These are phyloP conservation scores for Steatornis caripensis DNA, from an alignment of 2,113 vertebrate genomes.

Conservation along the genomic window DNA sequence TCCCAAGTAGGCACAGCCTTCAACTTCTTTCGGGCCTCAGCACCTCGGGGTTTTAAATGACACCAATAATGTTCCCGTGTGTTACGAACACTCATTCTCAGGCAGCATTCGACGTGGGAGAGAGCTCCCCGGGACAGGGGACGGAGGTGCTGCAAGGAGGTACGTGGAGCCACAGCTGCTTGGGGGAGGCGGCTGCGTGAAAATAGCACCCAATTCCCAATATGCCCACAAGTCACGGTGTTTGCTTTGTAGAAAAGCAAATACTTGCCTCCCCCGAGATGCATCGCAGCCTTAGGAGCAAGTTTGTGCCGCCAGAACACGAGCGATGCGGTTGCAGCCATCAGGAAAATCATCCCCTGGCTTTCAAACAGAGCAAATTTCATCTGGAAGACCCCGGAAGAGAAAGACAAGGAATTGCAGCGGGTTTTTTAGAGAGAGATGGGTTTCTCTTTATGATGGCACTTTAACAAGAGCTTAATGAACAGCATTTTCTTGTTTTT, in stretches of 20 bases:
- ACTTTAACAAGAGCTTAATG: not conserved
- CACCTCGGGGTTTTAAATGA: not conserved
- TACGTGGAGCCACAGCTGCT: fast-evolving
- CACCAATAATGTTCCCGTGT: fast-evolving
- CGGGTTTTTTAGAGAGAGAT: not conserved
- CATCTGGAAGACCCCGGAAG: not conserved
- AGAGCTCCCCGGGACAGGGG: not conserved
- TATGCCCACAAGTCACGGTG: not conserved
- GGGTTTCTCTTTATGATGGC: not conserved
- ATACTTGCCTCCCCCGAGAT: not conserved
- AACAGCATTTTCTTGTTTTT: not conserved
- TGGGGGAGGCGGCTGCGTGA: not conserved
- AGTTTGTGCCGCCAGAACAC: not conserved
- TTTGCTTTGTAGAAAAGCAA: not conserved
- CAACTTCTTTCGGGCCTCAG: not conserved
- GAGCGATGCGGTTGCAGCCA: not conserved
- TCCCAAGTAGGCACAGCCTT: not conserved
- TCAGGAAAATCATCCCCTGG: not conserved
- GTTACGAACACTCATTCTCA: not conserved
- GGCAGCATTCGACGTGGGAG: fast-evolving
- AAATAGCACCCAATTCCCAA: not conserved
- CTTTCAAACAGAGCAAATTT: not conserved
- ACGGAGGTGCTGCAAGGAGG: not conserved
- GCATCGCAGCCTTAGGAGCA: not conserved
- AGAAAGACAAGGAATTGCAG: not conserved